phyloP scores from a whole-genome alignment of 2,888 invertebrate species.

The Andrena marginata region DNA sequence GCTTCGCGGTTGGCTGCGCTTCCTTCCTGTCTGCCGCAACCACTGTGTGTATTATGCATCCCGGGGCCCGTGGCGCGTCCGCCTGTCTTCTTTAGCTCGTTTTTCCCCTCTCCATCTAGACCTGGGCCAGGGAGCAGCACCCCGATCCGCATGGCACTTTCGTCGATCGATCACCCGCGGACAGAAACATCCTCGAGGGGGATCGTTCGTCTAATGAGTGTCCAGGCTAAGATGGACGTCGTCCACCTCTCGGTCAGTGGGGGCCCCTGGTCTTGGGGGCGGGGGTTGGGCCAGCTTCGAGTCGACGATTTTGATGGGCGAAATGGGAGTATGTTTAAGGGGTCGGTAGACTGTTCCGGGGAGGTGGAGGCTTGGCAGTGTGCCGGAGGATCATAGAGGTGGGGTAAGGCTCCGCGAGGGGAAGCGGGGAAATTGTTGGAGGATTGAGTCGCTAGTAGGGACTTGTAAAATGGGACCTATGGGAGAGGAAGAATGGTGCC shows the following conservation, averaged over 20 bases:
- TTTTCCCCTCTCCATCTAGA: conserved; percentile 42
- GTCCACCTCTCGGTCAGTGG: background rate
- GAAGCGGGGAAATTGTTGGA: too few species aligned
- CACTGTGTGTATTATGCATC: conserved; percentile 75
- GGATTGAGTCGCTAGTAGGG: too few species aligned
- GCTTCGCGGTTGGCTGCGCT: conserved; percentile 84
- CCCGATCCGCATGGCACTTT: conserved; percentile 54
- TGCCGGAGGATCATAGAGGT: too few species aligned
- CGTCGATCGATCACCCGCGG: conserved; percentile 48
- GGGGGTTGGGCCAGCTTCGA: too few species aligned
- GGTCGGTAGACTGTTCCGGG: too few species aligned
- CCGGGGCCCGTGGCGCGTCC: conserved; percentile 62
- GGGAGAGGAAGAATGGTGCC: too few species aligned
- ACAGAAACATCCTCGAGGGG: conserved; percentile 50
- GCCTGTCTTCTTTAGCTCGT: conserved; percentile 69
- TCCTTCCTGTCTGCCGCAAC: conserved; percentile 84
- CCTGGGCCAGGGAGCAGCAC: conserved; percentile 33
- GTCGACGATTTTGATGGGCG: too few species aligned
- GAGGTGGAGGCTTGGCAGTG: too few species aligned
- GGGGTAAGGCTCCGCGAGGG: too few species aligned
- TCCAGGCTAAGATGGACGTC: background rate
- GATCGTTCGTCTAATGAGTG: conserved; percentile 27
- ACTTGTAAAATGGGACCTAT: too few species aligned
- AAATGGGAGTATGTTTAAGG: too few species aligned
- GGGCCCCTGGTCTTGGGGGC: too few species aligned